Evolutionary conservation across 2,888 invertebrate genomes (phyloP).

Genomic region (Steromphala cineraria): DNA sequence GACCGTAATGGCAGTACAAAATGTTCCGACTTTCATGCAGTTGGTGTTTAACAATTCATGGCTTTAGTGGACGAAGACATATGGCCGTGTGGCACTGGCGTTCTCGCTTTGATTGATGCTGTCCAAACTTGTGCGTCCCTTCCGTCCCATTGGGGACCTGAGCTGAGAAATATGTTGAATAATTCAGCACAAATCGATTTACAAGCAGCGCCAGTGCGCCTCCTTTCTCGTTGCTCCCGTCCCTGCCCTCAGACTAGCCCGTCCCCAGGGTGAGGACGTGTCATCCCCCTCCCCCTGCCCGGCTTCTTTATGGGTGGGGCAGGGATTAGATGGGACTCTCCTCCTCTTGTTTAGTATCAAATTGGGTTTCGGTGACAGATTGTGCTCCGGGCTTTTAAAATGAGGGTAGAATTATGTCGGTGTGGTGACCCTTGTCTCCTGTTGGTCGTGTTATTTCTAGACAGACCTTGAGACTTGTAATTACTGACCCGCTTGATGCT

Average conservation of each 20-base stretch:
- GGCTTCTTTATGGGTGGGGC: too few species aligned
- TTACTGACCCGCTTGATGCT: too few species aligned
- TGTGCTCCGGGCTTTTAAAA: too few species aligned
- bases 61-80: constrained; percentile 2
- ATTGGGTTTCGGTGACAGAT: too few species aligned
- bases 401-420: too few species aligned
- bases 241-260: neutral
- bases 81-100: neutral
- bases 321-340: too few species aligned
- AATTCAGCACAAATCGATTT: neutral
- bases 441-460: too few species aligned
- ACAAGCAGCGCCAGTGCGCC: neutral
- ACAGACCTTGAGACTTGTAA: too few species aligned
- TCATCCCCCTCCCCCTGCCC: too few species aligned
- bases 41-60: constrained; percentile 8
- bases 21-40: neutral
- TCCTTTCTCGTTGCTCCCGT: neutral
- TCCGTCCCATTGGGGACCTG: neutral
- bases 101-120: neutral
- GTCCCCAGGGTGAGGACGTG: neutral
- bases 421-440: too few species aligned
- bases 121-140: constrained; percentile 8
- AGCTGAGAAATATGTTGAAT: neutral
- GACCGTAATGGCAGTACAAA: constrained; percentile 3
- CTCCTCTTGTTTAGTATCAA: too few species aligned